These are phyloP conservation scores for Actinemys pallida DNA, from an alignment of 2,113 vertebrate species.

Conservation along the genomic window DNA sequence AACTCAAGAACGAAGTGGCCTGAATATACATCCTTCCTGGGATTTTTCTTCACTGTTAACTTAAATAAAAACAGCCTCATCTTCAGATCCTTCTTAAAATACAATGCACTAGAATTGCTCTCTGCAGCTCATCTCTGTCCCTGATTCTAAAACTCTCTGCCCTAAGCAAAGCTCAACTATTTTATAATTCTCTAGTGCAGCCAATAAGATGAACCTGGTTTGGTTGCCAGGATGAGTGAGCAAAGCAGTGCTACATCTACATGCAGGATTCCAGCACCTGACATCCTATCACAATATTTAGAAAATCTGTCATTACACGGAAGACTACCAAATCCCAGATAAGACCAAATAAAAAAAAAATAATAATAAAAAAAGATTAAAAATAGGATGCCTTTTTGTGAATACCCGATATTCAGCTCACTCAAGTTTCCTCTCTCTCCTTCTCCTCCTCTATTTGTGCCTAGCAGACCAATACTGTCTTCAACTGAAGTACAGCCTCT, in stretches of 20 bases:
- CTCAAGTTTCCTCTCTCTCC: neutral
- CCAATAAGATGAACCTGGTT: conserved; percentile 50
- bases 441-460: neutral
- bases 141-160: neutral
- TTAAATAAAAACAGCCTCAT: neutral
- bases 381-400: neutral
- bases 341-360: neutral
- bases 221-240: neutral
- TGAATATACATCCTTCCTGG: neutral
- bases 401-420: neutral
- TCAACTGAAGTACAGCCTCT: rapidly evolving
- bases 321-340: neutral
- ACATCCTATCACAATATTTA: neutral
- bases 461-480: rapidly evolving
- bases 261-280: conserved; percentile 29
- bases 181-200: neutral
- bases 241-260: neutral
- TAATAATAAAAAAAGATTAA: neutral
- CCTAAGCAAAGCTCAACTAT: conserved; percentile 8
- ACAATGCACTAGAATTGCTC: neutral
- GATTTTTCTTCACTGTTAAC: neutral
- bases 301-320: neutral
- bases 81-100: neutral
- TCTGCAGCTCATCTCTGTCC: neutral
- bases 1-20: neutral